Evolutionary conservation across 2,888 invertebrate species (phyloP), one percentile per base, ranked within the genome.

Genomic region (Mimachlamys varia): DNA sequence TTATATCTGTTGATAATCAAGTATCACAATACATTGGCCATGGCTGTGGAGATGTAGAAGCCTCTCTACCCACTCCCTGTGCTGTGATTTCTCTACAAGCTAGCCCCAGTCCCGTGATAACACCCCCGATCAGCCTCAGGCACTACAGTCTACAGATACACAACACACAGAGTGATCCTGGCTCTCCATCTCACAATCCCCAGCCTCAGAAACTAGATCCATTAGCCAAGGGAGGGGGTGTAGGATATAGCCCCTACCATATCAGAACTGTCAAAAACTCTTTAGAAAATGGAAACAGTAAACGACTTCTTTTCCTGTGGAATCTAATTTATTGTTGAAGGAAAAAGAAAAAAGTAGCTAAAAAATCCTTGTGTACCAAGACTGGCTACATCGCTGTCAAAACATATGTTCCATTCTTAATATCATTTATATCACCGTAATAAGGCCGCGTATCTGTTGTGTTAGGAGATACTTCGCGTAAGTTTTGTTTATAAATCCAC

Each of bases 161-260:
- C 33, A 76, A 13, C 27, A 76, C 76, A 76, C 76, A 53, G 53
- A 53, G 53, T 12, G 5, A 7, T 53, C 13, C 53, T 12, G 76
- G 33, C 33, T 33, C 76, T 76, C 27, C 76, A 76, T 76, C 76
- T 76, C 76, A 76, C 27, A 76, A 76, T 76, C 76, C 76, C n/a
- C 33, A 90, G 58, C 88, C 58, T 88, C 89, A 88, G 91, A 91
- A 91, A 91, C 88, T 38, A 55, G 91, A 91, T 91, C 89, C 91
- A 91, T 91, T 91, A 89, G 87, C 89, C 76, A 88, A 88, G 88
- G 88, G 38, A 91, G 91, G 91, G 91, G 91, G 91, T 76, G 76
- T 76, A 10, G 76, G 27, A 76, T 76, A 76, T 76, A 27, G 76
- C 27, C 27, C 76, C 27, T 33, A 27, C 76, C 76, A 76, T 76